These are phyloP conservation scores for Eublepharis macularius DNA, from an alignment of 2,113 vertebrate species.

Conservation along the genomic window DNA sequence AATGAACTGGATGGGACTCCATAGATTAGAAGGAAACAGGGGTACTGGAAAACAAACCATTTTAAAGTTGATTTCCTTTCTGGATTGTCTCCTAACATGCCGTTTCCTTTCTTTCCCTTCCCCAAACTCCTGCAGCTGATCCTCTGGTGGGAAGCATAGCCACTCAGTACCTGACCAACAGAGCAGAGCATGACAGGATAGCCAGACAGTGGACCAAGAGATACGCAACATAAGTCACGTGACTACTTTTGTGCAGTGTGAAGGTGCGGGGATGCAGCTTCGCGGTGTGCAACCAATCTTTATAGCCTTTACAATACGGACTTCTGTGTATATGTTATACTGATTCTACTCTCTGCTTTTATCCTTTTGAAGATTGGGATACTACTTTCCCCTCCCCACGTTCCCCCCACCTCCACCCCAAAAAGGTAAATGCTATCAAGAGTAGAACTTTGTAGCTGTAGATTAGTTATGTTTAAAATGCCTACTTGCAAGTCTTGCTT, in stretches of 20 bases:
- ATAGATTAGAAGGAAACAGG: neutral
- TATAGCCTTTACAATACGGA: conserved; percentile 96
- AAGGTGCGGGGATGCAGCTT: conserved; percentile 84
- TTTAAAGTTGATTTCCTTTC: neutral
- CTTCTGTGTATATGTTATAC: conserved; percentile 95
- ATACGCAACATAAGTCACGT: conserved; percentile 89
- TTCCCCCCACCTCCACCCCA: conserved; percentile 28
- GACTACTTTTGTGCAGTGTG: conserved; percentile 78
- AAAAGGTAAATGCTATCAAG: conserved; percentile 86
- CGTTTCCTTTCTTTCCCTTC: conserved; percentile 34
- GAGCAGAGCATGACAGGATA: conserved; percentile 96
- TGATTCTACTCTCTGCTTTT: conserved; percentile 91
- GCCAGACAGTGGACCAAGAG: conserved; percentile 96
- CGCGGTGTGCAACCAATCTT: conserved; percentile 89
- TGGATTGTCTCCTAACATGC: conserved; percentile 39
- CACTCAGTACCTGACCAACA: conserved; percentile 96
- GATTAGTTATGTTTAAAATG: conserved; percentile 94
- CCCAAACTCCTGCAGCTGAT: conserved; percentile 78
- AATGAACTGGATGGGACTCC: too few relatives aligned
- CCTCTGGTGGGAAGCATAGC: conserved; percentile 95
- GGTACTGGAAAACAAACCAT: neutral
- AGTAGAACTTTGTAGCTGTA: conserved; percentile 95
- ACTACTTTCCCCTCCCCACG: conserved; percentile 47
- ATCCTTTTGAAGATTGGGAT: conserved; percentile 88
- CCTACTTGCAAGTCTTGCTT: conserved; percentile 97